phyloP scores from a whole-genome alignment of 2,888 invertebrate genomes.

The Hydriomena furcata region DNA sequence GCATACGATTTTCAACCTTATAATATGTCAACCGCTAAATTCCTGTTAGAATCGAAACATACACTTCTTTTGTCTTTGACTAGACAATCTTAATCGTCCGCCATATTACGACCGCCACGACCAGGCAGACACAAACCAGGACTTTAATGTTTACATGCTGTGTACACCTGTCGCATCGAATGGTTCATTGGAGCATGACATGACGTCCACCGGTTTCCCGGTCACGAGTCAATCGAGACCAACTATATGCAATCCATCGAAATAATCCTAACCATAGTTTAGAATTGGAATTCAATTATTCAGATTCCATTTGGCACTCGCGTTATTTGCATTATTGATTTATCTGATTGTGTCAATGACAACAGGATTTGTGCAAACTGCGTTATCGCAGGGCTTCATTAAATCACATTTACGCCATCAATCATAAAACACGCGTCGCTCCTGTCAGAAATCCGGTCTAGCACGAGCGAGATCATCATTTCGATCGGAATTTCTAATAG shows the following conservation, averaged over 20 bases:
- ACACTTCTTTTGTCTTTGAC: too few species aligned
- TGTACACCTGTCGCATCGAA: conserved; percentile 71
- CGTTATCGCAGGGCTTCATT: conserved; percentile 16
- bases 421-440: conserved; percentile 32
- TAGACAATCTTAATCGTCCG: too few species aligned
- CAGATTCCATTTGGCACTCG: conserved; percentile 12
- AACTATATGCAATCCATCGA: background rate
- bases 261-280: conserved; percentile 3
- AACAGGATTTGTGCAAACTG: conserved; percentile 20
- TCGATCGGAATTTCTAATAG: conserved; percentile 48
- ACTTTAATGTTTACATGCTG: conserved; percentile 24
- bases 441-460: conserved; percentile 25
- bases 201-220: conserved; percentile 42
- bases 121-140: background rate
- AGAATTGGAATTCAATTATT: conserved; percentile 4
- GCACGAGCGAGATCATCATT: conserved; percentile 44
- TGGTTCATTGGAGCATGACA: conserved; percentile 62
- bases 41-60: too few species aligned
- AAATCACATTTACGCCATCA: conserved; percentile 21
- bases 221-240: conserved; percentile 45
- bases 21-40: too few species aligned
- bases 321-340: conserved; percentile 15
- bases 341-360: conserved; percentile 11
- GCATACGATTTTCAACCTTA: too few species aligned
- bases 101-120: too few species aligned